Percentiles rank a stretch among this genome's conserved stretches.
phyloP scores from a whole-genome alignment of 2,888 invertebrate genomes.

The Blastobasis adustella region DNA sequence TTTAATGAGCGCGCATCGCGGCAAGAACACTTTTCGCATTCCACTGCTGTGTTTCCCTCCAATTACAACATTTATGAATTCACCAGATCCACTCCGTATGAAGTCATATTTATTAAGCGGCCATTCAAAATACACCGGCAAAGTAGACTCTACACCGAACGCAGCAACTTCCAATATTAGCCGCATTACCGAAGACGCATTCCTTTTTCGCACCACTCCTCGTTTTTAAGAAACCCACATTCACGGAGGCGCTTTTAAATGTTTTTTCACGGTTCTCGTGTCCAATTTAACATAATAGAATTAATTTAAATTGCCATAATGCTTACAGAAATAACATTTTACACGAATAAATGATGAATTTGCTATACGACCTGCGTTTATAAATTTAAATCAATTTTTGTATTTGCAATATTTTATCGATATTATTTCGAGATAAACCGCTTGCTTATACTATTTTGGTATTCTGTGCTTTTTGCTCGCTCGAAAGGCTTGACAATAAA shows the following conservation, averaged over 20 bases:
- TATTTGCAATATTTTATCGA: constrained; percentile 31
- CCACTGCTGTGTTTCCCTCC: constrained; percentile 39
- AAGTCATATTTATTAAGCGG: constrained; percentile 48
- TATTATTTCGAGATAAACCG: constrained; percentile 32
- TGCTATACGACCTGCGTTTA: constrained; percentile 36
- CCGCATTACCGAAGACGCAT: constrained; percentile 8
- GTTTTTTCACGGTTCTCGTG: constrained; percentile 28
- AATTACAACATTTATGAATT: constrained; percentile 61
- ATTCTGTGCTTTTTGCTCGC: constrained; percentile 4
- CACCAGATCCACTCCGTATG: constrained; percentile 38
- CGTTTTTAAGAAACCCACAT: constrained; percentile 49
- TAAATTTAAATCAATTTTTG: constrained; percentile 30
- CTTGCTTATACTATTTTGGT: constrained; percentile 2
- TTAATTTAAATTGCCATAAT: constrained; percentile 66
- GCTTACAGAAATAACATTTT: constrained; percentile 40
- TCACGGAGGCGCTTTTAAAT: constrained; percentile 53
- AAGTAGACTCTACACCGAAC: constrained; percentile 12
- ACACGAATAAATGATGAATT: constrained; percentile 46
- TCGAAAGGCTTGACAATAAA: background rate
- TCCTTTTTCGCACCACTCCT: constrained; percentile 45
- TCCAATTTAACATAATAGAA: constrained; percentile 22
- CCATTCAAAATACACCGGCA: constrained; percentile 22
- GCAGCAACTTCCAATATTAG: constrained; percentile 8
- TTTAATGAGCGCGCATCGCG: constrained; percentile 7
- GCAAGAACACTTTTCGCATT: constrained; percentile 35